A percentile compares a stretch with the other conserved stretches of the same genome.
These are phyloP conservation scores for Aphidoletes aphidimyza DNA, from an alignment of 2,888 invertebrate species.

Conservation along the genomic window DNA sequence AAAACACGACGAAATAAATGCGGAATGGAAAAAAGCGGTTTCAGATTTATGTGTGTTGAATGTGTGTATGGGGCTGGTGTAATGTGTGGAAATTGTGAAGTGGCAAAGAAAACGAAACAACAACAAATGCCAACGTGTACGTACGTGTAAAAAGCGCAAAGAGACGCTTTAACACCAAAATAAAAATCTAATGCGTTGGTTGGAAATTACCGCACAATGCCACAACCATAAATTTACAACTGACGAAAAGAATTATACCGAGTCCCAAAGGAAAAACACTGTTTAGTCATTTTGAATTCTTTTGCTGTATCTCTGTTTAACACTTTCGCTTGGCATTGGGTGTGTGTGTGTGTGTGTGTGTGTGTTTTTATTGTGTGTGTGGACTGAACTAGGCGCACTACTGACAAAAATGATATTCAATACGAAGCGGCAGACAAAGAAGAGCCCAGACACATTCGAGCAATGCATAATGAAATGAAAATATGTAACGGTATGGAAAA, in stretches of 20 bases:
- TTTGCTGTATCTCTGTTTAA: not conserved
- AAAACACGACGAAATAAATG: not conserved
- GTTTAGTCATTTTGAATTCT: slow-evolving; percentile 13
- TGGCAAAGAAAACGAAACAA: not conserved
- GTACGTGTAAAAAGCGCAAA: slow-evolving; percentile 13
- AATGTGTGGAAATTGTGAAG: not conserved
- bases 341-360: no score
- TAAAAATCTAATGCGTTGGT: slow-evolving; percentile 52
- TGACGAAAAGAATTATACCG: slow-evolving; percentile 8
- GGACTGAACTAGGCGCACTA: no score
- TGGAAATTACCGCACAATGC: slow-evolving; percentile 38
- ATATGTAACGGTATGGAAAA: not conserved
- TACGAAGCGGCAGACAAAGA: no score
- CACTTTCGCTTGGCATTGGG: not conserved
- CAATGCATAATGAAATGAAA: not conserved
- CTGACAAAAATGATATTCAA: no score
- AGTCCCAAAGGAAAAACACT: slow-evolving; percentile 7
- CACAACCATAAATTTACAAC: slow-evolving; percentile 6
- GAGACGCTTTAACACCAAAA: not conserved
- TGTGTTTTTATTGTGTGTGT: no score
- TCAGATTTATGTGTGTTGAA: not conserved
- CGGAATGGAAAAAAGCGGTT: slow-evolving; percentile 33
- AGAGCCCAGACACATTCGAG: not conserved
- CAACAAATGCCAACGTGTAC: not conserved
- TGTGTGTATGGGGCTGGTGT: not conserved